A percentile compares a stretch with the other conserved stretches of the same genome.
Evolutionary conservation across 2,888 invertebrate species (phyloP).

Genomic region (Lasioglossum lativentre): DNA sequence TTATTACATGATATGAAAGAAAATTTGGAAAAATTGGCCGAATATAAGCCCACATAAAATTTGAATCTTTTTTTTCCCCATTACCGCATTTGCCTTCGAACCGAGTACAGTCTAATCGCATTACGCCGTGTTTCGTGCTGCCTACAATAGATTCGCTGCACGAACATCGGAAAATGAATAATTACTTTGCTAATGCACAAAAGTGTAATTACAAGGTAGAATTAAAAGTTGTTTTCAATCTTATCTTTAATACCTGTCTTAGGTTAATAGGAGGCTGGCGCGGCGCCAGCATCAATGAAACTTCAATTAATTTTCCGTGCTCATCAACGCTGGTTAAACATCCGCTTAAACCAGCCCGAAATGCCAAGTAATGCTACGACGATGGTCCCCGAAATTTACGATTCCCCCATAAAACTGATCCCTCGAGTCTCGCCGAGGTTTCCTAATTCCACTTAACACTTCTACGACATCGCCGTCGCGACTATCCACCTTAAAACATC

Average conservation of each 20-base stretch:
- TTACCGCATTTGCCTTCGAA: too few relatives aligned
- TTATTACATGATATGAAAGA: too few relatives aligned
- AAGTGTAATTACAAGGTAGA: neutral
- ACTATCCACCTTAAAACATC: conserved; percentile 32
- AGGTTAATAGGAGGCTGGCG: neutral
- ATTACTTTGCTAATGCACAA: too few relatives aligned
- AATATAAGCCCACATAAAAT: too few relatives aligned
- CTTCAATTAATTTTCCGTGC: conserved; percentile 9
- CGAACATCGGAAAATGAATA: too few relatives aligned
- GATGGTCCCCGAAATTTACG: conserved; percentile 28
- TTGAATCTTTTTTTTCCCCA: too few relatives aligned
- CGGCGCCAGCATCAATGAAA: neutral
- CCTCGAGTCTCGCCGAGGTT: conserved; percentile 32
- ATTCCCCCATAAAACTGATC: conserved; percentile 42
- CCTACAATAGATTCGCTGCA: too few relatives aligned
- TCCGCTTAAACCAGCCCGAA: neutral
- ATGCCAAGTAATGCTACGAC: neutral
- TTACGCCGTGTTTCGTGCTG: too few relatives aligned
- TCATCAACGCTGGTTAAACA: conserved; percentile 14
- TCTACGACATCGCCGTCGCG: conserved; percentile 19
- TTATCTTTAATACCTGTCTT: neutral
- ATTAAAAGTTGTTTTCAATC: neutral
- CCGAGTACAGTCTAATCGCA: too few relatives aligned
- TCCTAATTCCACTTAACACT: conserved; percentile 53
- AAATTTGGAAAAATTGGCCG: too few relatives aligned